Evolutionary conservation across 2,797 vertebrate genomes (phyloP), one percentile per base, ranked within the genome.

Genomic region (Gadopsis marmoratus): DNA sequence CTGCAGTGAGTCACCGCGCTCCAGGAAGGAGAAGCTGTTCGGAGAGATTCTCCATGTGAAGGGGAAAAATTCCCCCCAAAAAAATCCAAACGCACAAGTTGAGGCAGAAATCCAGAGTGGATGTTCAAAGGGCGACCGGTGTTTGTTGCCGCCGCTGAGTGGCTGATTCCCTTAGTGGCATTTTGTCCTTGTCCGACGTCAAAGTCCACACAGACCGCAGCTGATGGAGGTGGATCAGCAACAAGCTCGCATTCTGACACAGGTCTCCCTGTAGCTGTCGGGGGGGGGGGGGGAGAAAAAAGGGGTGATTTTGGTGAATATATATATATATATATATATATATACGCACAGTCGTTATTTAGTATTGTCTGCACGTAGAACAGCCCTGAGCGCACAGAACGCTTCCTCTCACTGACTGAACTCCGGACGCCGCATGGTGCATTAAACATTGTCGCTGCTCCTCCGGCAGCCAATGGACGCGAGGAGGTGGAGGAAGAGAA

Each of bases 391-490:
- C 85, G 74, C 88, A 86, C 58, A 48, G 87, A 92, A 88, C 83
- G 91, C 89, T 90, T 92, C 92, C 93, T 93, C 94, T 93, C 93
- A 91, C 94, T 94, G 95, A 95, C 96, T 97, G 95, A 93, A 96
- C 96, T 96, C 97, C 94, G 96, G 95, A 96, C 96, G 95, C 96
- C 96, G 97, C 97, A 95, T 96, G 97, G 97, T 95, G 97, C 96
- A 96, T 98, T 99, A 98, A 98, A 97, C 97, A 96, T 96, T 96
- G 96, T 97, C 96, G 96, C 97, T 94, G 91, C 96, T 96, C 96
- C 94, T 83, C 84, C 35, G 94, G 94, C 96, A 97, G 95, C 97
- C 98, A 98, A 98, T 98, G 85, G 54, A 67, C 76, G 75, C 83
- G 39, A 81, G 80, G 89, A 90, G 90, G 78, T 68, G 81, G 26